A percentile compares a stretch with the other conserved stretches of the same genome.
phyloP scores from a whole-genome alignment of 2,113 vertebrate species.

The Sphaerodactylus townsendi region DNA sequence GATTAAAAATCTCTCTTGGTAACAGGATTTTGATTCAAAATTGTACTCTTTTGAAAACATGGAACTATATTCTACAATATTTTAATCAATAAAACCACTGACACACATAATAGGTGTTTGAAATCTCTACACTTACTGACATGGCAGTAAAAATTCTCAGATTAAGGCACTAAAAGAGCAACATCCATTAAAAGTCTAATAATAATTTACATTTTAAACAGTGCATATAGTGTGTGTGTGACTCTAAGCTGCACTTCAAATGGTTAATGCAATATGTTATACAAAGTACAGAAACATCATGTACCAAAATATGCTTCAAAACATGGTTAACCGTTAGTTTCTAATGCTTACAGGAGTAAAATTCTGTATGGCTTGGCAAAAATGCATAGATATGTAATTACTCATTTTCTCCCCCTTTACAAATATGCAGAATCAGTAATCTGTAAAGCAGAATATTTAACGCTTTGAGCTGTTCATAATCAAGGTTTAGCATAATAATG shows the following conservation, averaged over 20 bases:
- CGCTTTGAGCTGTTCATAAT: constrained; percentile 71
- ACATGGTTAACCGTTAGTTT: constrained; percentile 82
- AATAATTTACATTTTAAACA: constrained; percentile 99
- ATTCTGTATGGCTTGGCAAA: constrained; percentile 95
- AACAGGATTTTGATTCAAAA: constrained; percentile 79
- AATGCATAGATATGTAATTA: constrained; percentile 96
- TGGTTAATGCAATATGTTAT: constrained; percentile 94
- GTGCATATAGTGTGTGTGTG: constrained; percentile 91
- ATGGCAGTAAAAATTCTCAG: constrained; percentile 93
- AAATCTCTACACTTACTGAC: constrained; percentile 76
- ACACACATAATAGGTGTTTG: constrained; percentile 66
- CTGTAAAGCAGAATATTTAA: constrained; percentile 79
- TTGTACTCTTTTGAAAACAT: constrained; percentile 80
- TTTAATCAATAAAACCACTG: constrained; percentile 77
- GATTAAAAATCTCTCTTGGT: constrained; percentile 72
- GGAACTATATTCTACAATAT: constrained; percentile 71
- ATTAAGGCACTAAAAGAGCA: constrained; percentile 97
- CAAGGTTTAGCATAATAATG: constrained; percentile 77
- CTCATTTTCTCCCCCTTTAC: constrained; percentile 78
- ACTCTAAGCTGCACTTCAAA: constrained; percentile 90
- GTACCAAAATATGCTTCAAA: constrained; percentile 82
- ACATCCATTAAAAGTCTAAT: constrained; percentile 92
- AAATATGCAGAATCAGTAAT: constrained; percentile 77
- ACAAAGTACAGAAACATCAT: constrained; percentile 87
- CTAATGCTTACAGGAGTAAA: constrained; percentile 88